Percentiles rank a stretch among this genome's conserved stretches.
phyloP scores from a whole-genome alignment of 2,113 vertebrate species.

The Solea senegalensis region DNA sequence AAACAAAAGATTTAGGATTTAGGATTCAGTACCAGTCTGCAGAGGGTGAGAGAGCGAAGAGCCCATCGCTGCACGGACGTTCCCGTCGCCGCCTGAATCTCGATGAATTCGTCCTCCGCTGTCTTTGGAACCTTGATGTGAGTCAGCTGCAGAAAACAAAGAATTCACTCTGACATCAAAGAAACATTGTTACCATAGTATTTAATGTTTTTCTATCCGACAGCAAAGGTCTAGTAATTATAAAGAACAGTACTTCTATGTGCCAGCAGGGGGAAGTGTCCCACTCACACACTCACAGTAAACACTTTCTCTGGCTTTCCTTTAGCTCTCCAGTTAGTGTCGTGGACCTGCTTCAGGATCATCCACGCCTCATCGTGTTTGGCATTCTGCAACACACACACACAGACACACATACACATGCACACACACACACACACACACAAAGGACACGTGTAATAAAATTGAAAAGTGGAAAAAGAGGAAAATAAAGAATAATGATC shows the following conservation, averaged over 20 bases:
- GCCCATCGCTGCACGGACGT: conserved; percentile 92
- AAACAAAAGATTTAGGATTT: no score
- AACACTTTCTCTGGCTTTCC: conserved; percentile 94
- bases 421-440: neutral
- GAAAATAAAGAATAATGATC: no score
- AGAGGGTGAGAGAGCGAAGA: conserved; percentile 86
- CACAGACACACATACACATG: neutral
- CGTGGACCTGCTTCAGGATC: conserved; percentile 95
- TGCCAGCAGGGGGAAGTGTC: neutral
- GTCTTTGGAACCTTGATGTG: conserved; percentile 94
- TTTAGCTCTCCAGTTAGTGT: conserved; percentile 96
- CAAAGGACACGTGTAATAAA: no score
- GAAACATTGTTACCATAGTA: no score
- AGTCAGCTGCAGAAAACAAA: conserved; percentile 82
- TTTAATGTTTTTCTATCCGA: no score
- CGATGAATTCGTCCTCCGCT: conserved; percentile 93
- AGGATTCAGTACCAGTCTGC: conserved; percentile 85
- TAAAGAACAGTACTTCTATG: neutral
- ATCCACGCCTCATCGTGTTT: conserved; percentile 98
- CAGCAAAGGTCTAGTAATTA: no score
- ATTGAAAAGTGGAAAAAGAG: no score
- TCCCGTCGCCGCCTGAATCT: conserved; percentile 94
- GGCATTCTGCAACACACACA: conserved; percentile 82
- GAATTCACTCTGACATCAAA: no score
- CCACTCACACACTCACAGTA: conserved; percentile 82